Percentiles rank a stretch among this genome's conserved stretches.
phyloP scores from a whole-genome alignment of 2,888 invertebrate species.

The Lampropteryx suffumata region DNA sequence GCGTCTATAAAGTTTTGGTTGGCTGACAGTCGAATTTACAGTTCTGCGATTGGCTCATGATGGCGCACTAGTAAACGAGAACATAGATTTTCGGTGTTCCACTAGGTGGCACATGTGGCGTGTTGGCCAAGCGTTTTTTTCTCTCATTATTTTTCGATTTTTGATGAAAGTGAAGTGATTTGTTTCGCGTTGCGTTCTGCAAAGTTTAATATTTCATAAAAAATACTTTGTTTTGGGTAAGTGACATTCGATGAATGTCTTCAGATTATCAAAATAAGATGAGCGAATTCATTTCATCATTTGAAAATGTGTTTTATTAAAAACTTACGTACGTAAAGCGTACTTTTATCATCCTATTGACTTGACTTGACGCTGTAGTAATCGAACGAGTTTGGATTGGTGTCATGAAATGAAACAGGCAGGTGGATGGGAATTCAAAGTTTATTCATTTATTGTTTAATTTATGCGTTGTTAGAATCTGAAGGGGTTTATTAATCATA shows the following conservation, averaged over 20 bases:
- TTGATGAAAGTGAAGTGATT: slow-evolving; percentile 52
- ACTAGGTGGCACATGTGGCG: slow-evolving; percentile 50
- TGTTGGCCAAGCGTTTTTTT: slow-evolving; percentile 72
- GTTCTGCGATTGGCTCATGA: slow-evolving; percentile 38
- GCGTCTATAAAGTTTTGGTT: slow-evolving; percentile 32
- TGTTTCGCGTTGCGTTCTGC: slow-evolving; percentile 66
- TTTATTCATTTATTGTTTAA: no score
- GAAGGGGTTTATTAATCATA: no score
- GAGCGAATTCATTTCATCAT: neutral
- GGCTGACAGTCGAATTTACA: slow-evolving; percentile 17
- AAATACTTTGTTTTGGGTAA: slow-evolving; percentile 70
- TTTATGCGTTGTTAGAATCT: no score
- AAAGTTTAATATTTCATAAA: slow-evolving; percentile 55
- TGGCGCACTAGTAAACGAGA: slow-evolving; percentile 39
- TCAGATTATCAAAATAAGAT: neutral
- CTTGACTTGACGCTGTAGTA: neutral
- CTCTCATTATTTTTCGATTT: slow-evolving; percentile 65
- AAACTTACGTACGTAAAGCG: neutral
- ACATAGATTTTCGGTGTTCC: slow-evolving; percentile 61
- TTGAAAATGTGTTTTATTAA: slow-evolving; percentile 8
- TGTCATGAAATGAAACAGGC: slow-evolving; percentile 12
- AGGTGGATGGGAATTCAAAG: neutral
- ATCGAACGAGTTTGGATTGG: slow-evolving; percentile 16
- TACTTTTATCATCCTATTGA: slow-evolving; percentile 1
- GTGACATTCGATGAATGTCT: slow-evolving; percentile 49